Evolutionary conservation across 2,797 vertebrate species (phyloP).

Genomic region (Mallotus villosus): DNA sequence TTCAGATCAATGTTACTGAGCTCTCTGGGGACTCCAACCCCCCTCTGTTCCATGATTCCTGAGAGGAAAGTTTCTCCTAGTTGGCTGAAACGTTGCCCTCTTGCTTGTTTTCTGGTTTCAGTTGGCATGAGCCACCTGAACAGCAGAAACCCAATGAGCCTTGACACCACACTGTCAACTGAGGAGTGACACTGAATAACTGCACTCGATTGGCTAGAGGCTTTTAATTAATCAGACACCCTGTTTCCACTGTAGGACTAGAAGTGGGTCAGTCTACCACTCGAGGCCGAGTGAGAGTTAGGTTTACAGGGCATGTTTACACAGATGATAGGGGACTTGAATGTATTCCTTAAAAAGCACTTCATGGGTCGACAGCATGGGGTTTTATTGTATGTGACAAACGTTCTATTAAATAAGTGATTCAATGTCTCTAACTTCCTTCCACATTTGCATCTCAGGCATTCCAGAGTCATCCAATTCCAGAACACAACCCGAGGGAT

Average conservation of each 20-base stretch:
- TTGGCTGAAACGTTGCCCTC: neutral
- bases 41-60: too few species aligned
- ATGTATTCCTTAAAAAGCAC: too few species aligned
- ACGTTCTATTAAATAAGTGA: neutral
- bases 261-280: slow-evolving; percentile 9
- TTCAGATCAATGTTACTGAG: neutral
- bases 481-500: neutral
- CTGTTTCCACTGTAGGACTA: slow-evolving; percentile 1
- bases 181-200: slow-evolving; percentile 8
- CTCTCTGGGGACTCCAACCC: neutral
- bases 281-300: neutral
- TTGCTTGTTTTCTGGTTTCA: slow-evolving; percentile 1
- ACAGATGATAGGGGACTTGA: neutral
- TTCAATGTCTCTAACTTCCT: neutral
- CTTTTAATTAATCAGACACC: slow-evolving; percentile 15
- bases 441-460: slow-evolving; percentile 7
- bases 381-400: neutral
- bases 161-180: neutral
- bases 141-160: slow-evolving; percentile 1
- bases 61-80: too few species aligned
- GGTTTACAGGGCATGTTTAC: neutral
- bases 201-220: neutral
- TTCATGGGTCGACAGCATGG: neutral
- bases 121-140: neutral
- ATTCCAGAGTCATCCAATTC: neutral